Percentiles rank a stretch among this genome's conserved stretches.
These are phyloP conservation scores for Ptyas mucosa DNA, from an alignment of 2,113 vertebrate species.

Conservation along the genomic window DNA sequence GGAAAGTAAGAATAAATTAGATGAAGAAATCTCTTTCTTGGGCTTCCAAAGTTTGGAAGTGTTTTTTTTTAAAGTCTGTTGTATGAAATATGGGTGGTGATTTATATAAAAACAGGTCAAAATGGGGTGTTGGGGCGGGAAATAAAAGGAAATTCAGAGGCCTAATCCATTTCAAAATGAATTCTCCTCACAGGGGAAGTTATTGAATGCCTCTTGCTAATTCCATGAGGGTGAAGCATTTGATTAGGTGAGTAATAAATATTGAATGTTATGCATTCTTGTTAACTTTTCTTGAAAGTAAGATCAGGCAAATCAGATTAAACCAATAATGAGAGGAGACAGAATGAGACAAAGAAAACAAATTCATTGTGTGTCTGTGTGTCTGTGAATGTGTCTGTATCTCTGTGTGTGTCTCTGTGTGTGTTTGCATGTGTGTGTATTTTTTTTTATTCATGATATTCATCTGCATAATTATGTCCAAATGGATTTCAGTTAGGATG, in stretches of 20 bases:
- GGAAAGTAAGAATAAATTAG: background rate
- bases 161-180: background rate
- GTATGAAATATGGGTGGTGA: background rate
- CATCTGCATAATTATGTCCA: background rate
- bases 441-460: background rate
- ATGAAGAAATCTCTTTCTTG: background rate
- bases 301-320: background rate
- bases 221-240: background rate
- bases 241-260: constrained; percentile 17
- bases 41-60: background rate
- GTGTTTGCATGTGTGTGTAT: background rate
- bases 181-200: background rate
- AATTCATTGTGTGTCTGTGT: background rate
- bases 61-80: background rate
- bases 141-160: background rate
- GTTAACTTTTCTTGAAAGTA: constrained; percentile 1
- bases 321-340: background rate
- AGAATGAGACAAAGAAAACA: background rate
- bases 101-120: background rate
- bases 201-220: background rate
- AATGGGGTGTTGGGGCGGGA: background rate
- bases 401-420: background rate
- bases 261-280: constrained; percentile 2
- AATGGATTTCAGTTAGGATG: background rate
- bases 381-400: no score